These are phyloP conservation scores for Todiramphus chloris DNA, from an alignment of 2,113 vertebrate species.

Conservation along the genomic window DNA sequence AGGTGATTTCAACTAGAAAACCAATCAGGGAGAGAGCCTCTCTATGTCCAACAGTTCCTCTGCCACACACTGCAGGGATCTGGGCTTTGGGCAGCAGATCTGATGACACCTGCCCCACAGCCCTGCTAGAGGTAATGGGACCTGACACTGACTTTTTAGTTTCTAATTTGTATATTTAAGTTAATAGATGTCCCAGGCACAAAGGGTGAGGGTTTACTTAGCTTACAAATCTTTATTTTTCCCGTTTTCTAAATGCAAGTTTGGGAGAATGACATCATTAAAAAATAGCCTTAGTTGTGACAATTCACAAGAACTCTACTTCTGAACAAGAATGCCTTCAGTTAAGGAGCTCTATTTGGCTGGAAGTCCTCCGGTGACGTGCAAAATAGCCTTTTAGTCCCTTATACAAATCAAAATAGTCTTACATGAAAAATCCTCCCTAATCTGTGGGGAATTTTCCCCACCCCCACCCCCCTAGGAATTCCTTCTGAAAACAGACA, in stretches of 20 bases:
- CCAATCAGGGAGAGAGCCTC: not conserved
- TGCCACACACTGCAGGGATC: accelerated
- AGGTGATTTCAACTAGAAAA: not conserved
- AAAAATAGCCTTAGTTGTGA: not conserved
- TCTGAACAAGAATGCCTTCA: not conserved
- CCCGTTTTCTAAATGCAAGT: not conserved
- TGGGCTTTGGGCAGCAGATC: not conserved
- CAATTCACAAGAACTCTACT: not conserved
- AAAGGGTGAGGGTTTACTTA: not conserved
- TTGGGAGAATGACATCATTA: not conserved
- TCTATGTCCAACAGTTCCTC: not conserved
- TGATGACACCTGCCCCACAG: not conserved
- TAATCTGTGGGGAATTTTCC: conserved; percentile 37
- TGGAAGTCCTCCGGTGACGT: conserved; percentile 7
- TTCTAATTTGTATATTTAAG: not conserved
- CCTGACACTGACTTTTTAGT: not conserved
- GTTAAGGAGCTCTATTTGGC: not conserved
- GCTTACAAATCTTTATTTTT: not conserved
- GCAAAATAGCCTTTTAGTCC: conserved; percentile 33
- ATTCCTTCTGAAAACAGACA: conserved; percentile 50
- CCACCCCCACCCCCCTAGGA: not conserved
- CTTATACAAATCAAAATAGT: conserved; percentile 49
- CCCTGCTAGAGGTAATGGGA: not conserved
- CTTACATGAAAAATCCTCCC: conserved; percentile 9
- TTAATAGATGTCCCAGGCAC: not conserved